phyloP scores from a whole-genome alignment of 2,888 invertebrate species.

The Athalia circularis region DNA sequence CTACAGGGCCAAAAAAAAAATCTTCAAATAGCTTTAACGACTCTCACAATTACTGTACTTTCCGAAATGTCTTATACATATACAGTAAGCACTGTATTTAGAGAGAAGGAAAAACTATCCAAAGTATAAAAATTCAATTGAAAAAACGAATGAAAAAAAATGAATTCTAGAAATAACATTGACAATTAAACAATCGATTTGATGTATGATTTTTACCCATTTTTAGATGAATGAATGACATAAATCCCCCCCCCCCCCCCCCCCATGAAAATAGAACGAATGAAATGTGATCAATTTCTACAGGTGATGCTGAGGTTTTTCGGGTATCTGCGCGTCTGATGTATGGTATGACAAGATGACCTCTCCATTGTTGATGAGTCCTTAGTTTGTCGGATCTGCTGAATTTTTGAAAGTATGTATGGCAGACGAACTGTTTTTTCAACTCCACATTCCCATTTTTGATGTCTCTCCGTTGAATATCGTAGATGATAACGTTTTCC shows the following conservation, averaged over 20 bases:
- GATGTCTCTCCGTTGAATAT: conserved; percentile 66
- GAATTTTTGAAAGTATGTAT: conserved; percentile 71
- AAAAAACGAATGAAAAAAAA: background rate
- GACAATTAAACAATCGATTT: background rate
- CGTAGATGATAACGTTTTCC: conserved; percentile 61
- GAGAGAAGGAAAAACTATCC: background rate
- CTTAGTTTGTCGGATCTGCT: conserved; percentile 71
- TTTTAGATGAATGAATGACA: no score
- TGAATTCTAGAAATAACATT: background rate
- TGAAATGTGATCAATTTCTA: conserved; percentile 2
- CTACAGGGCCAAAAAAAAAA: no score
- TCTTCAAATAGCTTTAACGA: background rate
- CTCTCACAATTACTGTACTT: background rate
- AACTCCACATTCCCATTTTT: conserved; percentile 71
- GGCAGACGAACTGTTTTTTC: conserved; percentile 73
- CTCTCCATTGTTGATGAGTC: conserved; percentile 59
- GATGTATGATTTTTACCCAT: background rate
- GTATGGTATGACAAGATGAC: conserved; percentile 59
- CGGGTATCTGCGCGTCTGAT: conserved; percentile 54
- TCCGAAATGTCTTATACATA: background rate
- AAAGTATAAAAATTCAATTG: background rate
- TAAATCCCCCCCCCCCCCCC: no score
- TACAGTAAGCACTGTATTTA: conserved; percentile 6
- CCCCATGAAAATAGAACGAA: background rate
- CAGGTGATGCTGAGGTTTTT: background rate